Evolutionary conservation across 2,888 invertebrate species (phyloP).

Genomic region (Polydrusus pterygomalis): DNA sequence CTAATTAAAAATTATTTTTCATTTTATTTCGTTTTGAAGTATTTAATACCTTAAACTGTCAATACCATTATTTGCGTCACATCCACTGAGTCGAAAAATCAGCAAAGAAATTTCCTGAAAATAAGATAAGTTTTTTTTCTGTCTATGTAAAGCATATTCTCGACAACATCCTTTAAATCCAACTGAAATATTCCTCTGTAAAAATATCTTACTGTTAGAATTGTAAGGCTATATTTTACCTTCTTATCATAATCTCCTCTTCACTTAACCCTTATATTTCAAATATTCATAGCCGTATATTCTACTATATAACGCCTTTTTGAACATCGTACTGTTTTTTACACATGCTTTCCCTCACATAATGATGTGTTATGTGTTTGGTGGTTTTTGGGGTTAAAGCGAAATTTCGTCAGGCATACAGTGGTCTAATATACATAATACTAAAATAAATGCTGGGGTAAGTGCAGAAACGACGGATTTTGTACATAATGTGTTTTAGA

Average conservation of each 20-base stretch:
- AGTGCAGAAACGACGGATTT: too few relatives aligned
- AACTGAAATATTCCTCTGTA: not conserved
- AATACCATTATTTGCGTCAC: too few relatives aligned
- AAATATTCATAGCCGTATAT: constrained; percentile 8
- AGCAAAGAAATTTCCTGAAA: too few relatives aligned
- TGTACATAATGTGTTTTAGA: too few relatives aligned
- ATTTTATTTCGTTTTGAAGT: too few relatives aligned
- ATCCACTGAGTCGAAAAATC: too few relatives aligned
- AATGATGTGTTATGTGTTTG: constrained; percentile 19
- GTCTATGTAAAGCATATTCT: too few relatives aligned
- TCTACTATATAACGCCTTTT: constrained; percentile 13
- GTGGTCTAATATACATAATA: not conserved
- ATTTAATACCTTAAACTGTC: too few relatives aligned
- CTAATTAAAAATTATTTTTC: too few relatives aligned
- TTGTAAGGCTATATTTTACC: constrained; percentile 5
- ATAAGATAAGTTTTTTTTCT: too few relatives aligned
- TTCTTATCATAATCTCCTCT: constrained; percentile 20
- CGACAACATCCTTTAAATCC: not conserved
- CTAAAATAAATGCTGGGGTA: not conserved
- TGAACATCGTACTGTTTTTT: constrained; percentile 19
- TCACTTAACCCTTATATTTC: constrained; percentile 23
- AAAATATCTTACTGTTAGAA: constrained; percentile 1
- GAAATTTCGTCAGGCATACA: constrained; percentile 5
- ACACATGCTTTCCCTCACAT: constrained; percentile 24
- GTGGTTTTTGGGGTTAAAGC: constrained; percentile 2